phyloP scores from a whole-genome alignment of 1,140 invertebrate species.

The Eumaeus atala region DNA sequence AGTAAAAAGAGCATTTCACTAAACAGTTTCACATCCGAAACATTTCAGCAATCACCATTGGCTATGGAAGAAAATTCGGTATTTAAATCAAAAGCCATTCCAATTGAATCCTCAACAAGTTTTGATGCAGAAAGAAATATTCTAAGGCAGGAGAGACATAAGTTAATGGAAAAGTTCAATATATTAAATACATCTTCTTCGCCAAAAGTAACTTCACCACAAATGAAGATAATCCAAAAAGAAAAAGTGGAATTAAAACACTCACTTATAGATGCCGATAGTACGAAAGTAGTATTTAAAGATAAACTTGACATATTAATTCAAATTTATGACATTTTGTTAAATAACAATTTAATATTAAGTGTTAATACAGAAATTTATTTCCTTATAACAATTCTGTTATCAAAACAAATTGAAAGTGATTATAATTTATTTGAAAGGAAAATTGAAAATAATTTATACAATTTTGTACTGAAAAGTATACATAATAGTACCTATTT shows the following conservation, averaged over 20 bases:
- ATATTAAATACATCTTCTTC: constrained; percentile 44
- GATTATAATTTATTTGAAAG: constrained; percentile 35
- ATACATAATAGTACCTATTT: constrained; percentile 69
- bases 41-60: constrained; percentile 42
- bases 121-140: constrained; percentile 63
- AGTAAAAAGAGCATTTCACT: constrained; percentile 51
- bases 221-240: constrained; percentile 48
- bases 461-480: constrained; percentile 43
- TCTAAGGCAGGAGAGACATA: constrained; percentile 60
- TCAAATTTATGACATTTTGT: constrained; percentile 53
- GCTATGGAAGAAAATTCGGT: constrained; percentile 59
- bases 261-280: constrained; percentile 43
- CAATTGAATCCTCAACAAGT: constrained; percentile 45
- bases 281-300: constrained; percentile 39
- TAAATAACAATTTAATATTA: constrained; percentile 63
- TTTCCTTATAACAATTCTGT: constrained; percentile 61
- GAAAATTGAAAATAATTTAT: constrained; percentile 32
- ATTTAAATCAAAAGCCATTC: constrained; percentile 56
- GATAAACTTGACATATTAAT: constrained; percentile 55
- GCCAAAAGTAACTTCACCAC: constrained; percentile 39
- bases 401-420: constrained; percentile 53
- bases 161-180: constrained; percentile 71
- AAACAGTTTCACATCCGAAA: constrained; percentile 48
- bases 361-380: constrained; percentile 63
- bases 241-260: constrained; percentile 34